Base-by-base conservation (phyloP, 2,888 invertebrate species). In the Ectemnius cavifrons region DNA sequence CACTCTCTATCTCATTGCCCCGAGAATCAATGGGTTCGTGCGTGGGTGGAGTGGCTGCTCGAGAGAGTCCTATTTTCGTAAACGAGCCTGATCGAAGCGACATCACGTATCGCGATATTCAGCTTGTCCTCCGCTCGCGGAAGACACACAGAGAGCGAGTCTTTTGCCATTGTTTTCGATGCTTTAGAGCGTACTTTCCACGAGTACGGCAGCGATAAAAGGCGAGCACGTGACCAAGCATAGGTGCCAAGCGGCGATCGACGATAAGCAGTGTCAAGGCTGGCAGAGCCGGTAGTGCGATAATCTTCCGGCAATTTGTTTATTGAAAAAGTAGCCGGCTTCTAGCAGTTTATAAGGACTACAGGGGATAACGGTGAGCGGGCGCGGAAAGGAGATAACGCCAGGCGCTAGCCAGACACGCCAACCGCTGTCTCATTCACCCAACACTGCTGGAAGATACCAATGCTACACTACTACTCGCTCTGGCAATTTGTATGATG, bases 251-350 rank as follows among this genome's bases (percentile, higher is more conserved):
- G 52, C 52, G 14, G 16, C 52, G 52, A 52, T 52, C 52, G 16
- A 13, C 16, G 52, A 52, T 52, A 52, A 52, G 52, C n/a, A 16
- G 52, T 52, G 52, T 52, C 52, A 52, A 52, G 52, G 52, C 52
- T 52, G 52, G n/a, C 16, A 16, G 8, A 4, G 4, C 52, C 11
- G 4, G n/a, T 1, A 2, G 52, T 16, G 37, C 52, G 52, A 52
- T 52, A 16, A 52, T 52, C 52, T 52, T 52, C 52, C 16, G 52
- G 52, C 52, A 52, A 52, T 52, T 52, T 52, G 52, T 52, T 52
- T 52, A 52, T 52, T 52, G 52, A 52, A 52, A 52, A 52, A 52
- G 52, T 52, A 16, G 52, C 14, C 52, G 52, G n/a, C n/a, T 16
- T 52, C 52, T 4, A 16, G 16, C 16, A 14, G 14, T 52, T 52